Evolutionary conservation across 2,797 vertebrate species (phyloP).

Genomic region (Anolis apletophallus): DNA sequence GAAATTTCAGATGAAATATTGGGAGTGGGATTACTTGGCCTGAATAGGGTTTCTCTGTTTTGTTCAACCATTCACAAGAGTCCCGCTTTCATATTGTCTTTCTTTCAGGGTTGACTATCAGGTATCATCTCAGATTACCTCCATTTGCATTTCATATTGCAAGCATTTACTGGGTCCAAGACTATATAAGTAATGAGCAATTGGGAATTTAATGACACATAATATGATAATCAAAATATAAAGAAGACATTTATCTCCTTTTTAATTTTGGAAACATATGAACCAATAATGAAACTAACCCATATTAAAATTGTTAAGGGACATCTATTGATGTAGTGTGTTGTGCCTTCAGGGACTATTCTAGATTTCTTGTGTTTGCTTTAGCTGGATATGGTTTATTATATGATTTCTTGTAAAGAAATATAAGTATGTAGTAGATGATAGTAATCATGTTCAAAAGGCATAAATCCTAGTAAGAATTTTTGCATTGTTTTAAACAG

Average conservation of each 20-base stretch:
- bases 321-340: too few species aligned
- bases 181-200: not conserved
- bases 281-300: not conserved
- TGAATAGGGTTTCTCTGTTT: not conserved
- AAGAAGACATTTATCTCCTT: not conserved
- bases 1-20: not conserved
- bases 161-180: not conserved
- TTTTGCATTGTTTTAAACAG: not conserved
- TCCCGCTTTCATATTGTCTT: not conserved
- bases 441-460: not conserved
- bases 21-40: not conserved
- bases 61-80: not conserved
- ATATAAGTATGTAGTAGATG: not conserved
- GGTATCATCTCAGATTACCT: not conserved
- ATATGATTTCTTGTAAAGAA: not conserved
- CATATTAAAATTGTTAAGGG: not conserved
- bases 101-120: not conserved
- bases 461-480: not conserved
- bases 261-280: not conserved
- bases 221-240: not conserved
- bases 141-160: not conserved
- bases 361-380: not conserved
- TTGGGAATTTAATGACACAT: not conserved
- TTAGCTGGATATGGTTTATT: not conserved
- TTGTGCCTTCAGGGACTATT: not conserved